phyloP scores from a whole-genome alignment of 2,797 vertebrate species.

The Limnodromus scolopaceus region DNA sequence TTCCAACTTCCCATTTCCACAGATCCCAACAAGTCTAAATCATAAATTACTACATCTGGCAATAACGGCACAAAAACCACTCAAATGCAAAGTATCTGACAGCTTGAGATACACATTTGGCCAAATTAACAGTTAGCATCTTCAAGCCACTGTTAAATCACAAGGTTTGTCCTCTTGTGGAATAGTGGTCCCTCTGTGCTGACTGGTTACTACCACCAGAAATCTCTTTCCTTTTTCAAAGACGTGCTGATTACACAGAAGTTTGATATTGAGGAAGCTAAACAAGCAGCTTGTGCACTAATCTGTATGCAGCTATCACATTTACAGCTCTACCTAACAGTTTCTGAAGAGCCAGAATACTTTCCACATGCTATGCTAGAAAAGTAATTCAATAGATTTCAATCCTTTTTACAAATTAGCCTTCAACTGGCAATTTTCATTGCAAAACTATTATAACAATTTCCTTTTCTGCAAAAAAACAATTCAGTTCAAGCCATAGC shows the following conservation, averaged over 20 bases:
- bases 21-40: neutral
- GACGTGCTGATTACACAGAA: neutral
- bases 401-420: conserved; percentile 28
- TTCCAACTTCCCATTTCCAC: neutral
- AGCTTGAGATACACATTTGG: rapidly evolving
- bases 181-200: neutral
- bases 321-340: neutral
- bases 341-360: neutral
- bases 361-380: neutral
- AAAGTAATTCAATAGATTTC: neutral
- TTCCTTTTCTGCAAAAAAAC: neutral
- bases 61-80: neutral
- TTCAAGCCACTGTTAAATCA: neutral
- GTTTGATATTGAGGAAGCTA: neutral
- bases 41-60: neutral
- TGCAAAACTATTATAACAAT: neutral
- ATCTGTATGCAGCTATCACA: neutral
- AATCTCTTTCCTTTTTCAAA: neutral
- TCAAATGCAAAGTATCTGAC: neutral
- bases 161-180: neutral
- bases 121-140: neutral
- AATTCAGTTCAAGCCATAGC: neutral
- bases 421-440: conserved; percentile 9
- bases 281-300: neutral
- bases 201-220: neutral